Conservation (phyloP, 2,888 invertebrate species). For the Tipula vernalis region DNA sequence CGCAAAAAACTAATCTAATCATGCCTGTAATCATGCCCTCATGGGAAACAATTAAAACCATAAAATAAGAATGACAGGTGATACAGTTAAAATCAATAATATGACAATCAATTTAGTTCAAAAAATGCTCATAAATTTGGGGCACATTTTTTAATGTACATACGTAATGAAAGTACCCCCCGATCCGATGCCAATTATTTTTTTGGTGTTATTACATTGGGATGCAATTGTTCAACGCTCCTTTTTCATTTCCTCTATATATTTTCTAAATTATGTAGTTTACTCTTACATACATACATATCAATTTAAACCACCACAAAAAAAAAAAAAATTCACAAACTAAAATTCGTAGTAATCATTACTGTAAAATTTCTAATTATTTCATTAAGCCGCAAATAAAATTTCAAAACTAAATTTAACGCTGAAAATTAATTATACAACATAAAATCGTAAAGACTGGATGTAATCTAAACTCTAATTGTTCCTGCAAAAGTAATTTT, state of each 20-base stretch:
- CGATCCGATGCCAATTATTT: no score
- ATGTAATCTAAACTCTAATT: not conserved
- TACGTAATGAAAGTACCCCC: no score
- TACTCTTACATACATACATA: not conserved
- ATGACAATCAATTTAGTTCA: no score
- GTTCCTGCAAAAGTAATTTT: not conserved
- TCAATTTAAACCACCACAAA: not conserved
- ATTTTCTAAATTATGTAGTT: not conserved
- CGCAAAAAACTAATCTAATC: no score
- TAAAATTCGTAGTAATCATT: not conserved
- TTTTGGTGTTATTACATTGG: no score
- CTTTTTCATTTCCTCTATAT: not conserved
- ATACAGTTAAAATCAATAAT: no score
- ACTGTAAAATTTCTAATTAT: not conserved
- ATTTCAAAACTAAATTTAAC: not conserved
- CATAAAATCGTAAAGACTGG: not conserved
- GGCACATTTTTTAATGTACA: no score
- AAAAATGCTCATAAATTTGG: no score
- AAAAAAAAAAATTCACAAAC: not conserved
- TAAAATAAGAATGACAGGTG: no score
- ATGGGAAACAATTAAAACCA: no score
- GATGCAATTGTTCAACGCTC: no score
- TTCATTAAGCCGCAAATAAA: not conserved
- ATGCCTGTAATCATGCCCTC: no score
- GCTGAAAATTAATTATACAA: not conserved